Evolutionary conservation across 2,888 invertebrate genomes (phyloP).

Genomic region (Stenodera caucasica): DNA sequence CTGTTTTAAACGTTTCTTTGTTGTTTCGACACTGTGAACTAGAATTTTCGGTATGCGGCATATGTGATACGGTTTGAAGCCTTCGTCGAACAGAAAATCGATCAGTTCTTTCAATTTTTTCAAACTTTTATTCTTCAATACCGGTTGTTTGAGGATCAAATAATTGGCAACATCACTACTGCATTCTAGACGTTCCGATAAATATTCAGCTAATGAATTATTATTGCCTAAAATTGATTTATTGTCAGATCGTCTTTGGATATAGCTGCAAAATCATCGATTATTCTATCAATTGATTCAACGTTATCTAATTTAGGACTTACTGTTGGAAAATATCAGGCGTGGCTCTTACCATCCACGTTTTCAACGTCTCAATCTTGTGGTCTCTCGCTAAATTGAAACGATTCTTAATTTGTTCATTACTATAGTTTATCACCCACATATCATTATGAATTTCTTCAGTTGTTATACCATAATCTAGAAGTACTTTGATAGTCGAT

Average conservation of each 20-base stretch:
- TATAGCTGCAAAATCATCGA: slow-evolving; percentile 50
- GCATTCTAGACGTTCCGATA: slow-evolving; percentile 52
- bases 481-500: slow-evolving; percentile 20
- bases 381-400: slow-evolving; percentile 46
- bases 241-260: slow-evolving; percentile 49
- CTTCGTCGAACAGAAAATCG: slow-evolving; percentile 53
- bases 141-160: slow-evolving; percentile 51
- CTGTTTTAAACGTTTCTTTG: slow-evolving; percentile 49
- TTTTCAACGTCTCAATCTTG: slow-evolving; percentile 52
- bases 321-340: slow-evolving; percentile 51
- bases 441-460: slow-evolving; percentile 53
- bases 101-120: slow-evolving; percentile 54
- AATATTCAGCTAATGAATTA: slow-evolving; percentile 51
- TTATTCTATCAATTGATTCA: no score
- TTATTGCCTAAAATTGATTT: slow-evolving; percentile 52
- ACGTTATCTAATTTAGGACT: slow-evolving; percentile 10
- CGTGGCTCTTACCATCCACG: slow-evolving; percentile 57
- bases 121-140: slow-evolving; percentile 52
- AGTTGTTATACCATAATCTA: slow-evolving; percentile 42
- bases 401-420: slow-evolving; percentile 44
- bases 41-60: slow-evolving; percentile 54
- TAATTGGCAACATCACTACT: slow-evolving; percentile 43
- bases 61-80: slow-evolving; percentile 52
- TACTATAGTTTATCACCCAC: slow-evolving; percentile 55
- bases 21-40: slow-evolving; percentile 54